phyloP scores from a whole-genome alignment of 2,797 vertebrate species.

The Naso thynnoides region DNA sequence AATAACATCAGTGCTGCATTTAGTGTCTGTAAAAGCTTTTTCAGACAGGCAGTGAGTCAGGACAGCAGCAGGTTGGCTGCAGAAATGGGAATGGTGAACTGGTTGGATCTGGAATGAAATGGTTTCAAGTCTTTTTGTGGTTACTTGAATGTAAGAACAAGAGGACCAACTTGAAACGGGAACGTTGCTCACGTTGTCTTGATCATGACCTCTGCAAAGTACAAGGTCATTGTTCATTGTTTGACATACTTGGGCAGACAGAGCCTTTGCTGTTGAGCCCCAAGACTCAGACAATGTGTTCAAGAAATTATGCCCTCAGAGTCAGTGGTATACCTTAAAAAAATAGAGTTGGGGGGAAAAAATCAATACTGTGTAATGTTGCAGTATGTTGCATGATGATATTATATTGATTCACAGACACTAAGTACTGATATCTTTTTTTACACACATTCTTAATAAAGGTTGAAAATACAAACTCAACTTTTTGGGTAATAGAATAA shows the following conservation, averaged over 20 bases:
- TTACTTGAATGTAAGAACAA: slow-evolving; percentile 7
- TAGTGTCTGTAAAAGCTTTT: slow-evolving; percentile 4
- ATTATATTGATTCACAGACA: too few relatives aligned
- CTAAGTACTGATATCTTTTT: too few relatives aligned
- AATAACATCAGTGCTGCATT: not conserved
- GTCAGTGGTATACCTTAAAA: too few relatives aligned
- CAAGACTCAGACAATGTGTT: too few relatives aligned
- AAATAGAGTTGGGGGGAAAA: too few relatives aligned
- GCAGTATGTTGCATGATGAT: too few relatives aligned
- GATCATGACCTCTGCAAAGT: not conserved
- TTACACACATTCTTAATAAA: too few relatives aligned
- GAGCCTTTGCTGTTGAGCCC: not conserved
- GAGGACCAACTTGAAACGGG: not conserved
- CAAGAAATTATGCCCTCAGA: too few relatives aligned
- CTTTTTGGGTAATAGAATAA: too few relatives aligned
- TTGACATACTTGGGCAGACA: not conserved
- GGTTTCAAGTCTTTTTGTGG: not conserved
- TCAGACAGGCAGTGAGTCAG: not conserved
- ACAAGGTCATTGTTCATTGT: not conserved
- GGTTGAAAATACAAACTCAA: too few relatives aligned
- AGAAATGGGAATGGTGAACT: not conserved
- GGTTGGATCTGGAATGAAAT: not conserved
- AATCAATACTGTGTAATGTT: too few relatives aligned
- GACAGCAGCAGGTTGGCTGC: not conserved
- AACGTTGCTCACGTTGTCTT: not conserved